phyloP scores from a whole-genome alignment of 2,888 invertebrate genomes.

The Brachyopa scutellaris region DNA sequence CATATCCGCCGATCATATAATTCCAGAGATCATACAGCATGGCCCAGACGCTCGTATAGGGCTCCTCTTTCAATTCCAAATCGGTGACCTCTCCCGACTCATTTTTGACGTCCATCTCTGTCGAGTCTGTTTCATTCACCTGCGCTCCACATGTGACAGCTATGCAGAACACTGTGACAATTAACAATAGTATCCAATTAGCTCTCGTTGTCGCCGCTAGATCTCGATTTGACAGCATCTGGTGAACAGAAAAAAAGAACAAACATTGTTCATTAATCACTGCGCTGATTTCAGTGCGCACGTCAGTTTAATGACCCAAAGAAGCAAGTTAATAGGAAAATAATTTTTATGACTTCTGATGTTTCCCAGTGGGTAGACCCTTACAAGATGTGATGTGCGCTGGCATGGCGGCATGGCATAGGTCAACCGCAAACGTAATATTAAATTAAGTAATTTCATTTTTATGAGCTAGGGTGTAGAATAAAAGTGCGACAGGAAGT shows the following conservation, averaged over 20 bases:
- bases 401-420: neutral
- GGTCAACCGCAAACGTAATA: constrained; percentile 27
- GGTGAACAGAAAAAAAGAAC: constrained; percentile 74
- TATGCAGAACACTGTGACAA: constrained; percentile 74
- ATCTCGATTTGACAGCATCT: constrained; percentile 76
- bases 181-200: constrained; percentile 73
- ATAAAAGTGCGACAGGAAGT: constrained; percentile 6
- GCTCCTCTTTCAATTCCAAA: constrained; percentile 75
- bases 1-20: constrained; percentile 79
- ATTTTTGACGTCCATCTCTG: constrained; percentile 27
- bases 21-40: constrained; percentile 78
- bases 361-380: neutral
- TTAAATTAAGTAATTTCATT: constrained; percentile 38
- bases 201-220: constrained; percentile 51
- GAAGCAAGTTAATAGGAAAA: neutral
- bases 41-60: constrained; percentile 77
- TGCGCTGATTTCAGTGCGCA: neutral
- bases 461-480: neutral
- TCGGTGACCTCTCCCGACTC: constrained; percentile 74
- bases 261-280: neutral
- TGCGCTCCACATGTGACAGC: constrained; percentile 4
- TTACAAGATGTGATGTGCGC: neutral
- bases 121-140: constrained; percentile 55
- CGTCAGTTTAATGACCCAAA: constrained; percentile 15
- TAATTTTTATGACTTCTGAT: constrained; percentile 40